These are phyloP conservation scores for Corydoras sp. DNA, from an alignment of 2,113 vertebrate genomes.

Conservation along the genomic window DNA sequence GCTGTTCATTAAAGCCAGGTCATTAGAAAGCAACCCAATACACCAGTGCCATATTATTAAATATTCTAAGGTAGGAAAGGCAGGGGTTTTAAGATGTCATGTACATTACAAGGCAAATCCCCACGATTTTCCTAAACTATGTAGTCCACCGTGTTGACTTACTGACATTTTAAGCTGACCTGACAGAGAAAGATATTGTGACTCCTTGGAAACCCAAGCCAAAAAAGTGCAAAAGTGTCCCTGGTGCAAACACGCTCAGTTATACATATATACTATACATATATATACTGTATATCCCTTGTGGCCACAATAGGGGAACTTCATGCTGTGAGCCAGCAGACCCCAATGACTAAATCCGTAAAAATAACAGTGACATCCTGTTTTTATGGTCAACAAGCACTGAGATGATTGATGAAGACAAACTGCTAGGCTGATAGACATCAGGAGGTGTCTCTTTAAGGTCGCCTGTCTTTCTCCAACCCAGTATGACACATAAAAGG, in stretches of 20 bases:
- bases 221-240: conserved; percentile 14
- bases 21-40: conserved; percentile 38
- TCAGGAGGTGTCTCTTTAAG: conserved; percentile 42
- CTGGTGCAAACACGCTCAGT: too few relatives aligned
- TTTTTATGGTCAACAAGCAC: conserved; percentile 59
- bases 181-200: conserved; percentile 18
- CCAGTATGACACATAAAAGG: conserved; percentile 33
- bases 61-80: conserved; percentile 1
- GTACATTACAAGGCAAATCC: background rate
- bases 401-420: conserved; percentile 59
- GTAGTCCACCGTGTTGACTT: conserved; percentile 16
- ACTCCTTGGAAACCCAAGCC: conserved; percentile 19
- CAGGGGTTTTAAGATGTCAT: too few relatives aligned
- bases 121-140: background rate
- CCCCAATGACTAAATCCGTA: conserved; percentile 56
- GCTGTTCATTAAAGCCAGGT: conserved; percentile 37
- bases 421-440: conserved; percentile 51
- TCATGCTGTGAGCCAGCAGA: conserved; percentile 51
- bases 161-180: conserved; percentile 19
- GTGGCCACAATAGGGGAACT: conserved; percentile 42
- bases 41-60: conserved; percentile 10
- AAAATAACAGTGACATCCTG: conserved; percentile 61
- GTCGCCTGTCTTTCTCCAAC: conserved; percentile 29
- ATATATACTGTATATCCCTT: conserved; percentile 26
- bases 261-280: too few relatives aligned